phyloP scores from a whole-genome alignment of 2,113 vertebrate genomes.

The Scophthalmus maximus region DNA sequence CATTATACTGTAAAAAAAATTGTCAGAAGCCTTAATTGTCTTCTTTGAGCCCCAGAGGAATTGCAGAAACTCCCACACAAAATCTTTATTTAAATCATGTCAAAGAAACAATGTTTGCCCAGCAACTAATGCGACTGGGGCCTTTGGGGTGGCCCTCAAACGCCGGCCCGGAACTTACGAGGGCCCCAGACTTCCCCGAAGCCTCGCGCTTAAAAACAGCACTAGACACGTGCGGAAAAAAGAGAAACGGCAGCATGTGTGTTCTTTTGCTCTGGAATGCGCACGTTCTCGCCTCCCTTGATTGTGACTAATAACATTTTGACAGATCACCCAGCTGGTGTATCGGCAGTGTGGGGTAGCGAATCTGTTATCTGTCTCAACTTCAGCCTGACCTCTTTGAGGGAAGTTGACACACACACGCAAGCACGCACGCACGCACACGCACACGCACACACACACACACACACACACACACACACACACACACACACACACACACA shows the following conservation, averaged over 20 bases:
- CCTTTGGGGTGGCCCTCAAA: neutral
- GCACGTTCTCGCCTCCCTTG: conserved; percentile 30
- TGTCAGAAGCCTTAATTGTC: neutral
- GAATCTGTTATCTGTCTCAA: conserved; percentile 64
- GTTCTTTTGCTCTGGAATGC: conserved; percentile 5
- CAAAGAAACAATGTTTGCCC: conserved; percentile 9
- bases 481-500: conserved; percentile 29
- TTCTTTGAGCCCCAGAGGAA: conserved; percentile 2
- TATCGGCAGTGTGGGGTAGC: conserved; percentile 33
- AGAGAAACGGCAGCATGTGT: conserved; percentile 5
- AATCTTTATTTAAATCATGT: conserved; percentile 18
- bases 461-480: conserved; percentile 45
- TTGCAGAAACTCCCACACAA: neutral
- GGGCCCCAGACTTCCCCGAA: neutral
- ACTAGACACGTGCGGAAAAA: neutral
- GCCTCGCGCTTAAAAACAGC: neutral
- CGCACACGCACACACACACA: conserved; percentile 26
- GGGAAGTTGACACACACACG: conserved; percentile 32
- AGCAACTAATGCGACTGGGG: conserved; percentile 8
- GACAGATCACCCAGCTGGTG: conserved; percentile 66
- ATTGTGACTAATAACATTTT: conserved; percentile 56
- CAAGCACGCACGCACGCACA: conserved; percentile 43
- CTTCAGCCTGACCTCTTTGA: conserved; percentile 68
- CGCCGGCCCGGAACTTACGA: neutral
- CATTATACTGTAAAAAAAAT: neutral